phyloP scores from a whole-genome alignment of 2,113 vertebrate genomes.

The Benthochromis sp. region DNA sequence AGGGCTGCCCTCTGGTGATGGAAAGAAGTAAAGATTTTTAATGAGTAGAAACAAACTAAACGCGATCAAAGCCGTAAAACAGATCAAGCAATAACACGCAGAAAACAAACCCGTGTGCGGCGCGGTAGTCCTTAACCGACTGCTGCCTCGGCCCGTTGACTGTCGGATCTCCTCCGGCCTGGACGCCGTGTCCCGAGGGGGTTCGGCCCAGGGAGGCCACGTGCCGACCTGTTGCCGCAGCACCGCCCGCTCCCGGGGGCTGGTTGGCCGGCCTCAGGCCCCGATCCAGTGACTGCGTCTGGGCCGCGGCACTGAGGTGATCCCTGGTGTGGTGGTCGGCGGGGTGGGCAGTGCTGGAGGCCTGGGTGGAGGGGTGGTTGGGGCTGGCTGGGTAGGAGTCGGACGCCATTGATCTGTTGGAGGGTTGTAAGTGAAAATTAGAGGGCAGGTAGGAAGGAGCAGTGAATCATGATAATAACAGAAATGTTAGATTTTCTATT shows the following conservation, averaged over 20 bases:
- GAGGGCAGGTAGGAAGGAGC: not conserved
- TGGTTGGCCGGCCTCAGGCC: slow-evolving; percentile 66
- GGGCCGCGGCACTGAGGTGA: slow-evolving; percentile 62
- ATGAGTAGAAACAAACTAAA: not conserved
- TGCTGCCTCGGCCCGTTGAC: slow-evolving; percentile 84
- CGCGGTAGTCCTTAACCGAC: slow-evolving; percentile 82
- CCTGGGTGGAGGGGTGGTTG: slow-evolving; percentile 77
- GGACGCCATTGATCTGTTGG: slow-evolving; percentile 74
- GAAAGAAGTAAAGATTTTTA: not conserved
- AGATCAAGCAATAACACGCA: not conserved
- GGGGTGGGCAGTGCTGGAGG: slow-evolving; percentile 26
- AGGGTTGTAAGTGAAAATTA: not conserved
- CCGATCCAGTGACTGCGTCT: slow-evolving; percentile 77
- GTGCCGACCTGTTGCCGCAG: slow-evolving; percentile 66
- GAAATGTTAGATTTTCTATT: not conserved
- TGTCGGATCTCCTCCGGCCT: slow-evolving; percentile 67
- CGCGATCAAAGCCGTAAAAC: not conserved
- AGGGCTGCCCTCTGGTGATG: slow-evolving; percentile 66
- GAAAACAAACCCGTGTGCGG: slow-evolving; percentile 25
- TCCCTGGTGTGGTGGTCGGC: slow-evolving; percentile 50
- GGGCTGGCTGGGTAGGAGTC: slow-evolving; percentile 85
- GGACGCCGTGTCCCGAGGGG: slow-evolving; percentile 71
- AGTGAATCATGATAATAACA: not conserved
- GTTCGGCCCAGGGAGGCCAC: slow-evolving; percentile 76
- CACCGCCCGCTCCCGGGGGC: slow-evolving; percentile 46